A percentile compares a stretch with the other conserved stretches of the same genome.
Conservation (phyloP, 2,888 invertebrate species). For the Eupithecia vulgata region DNA sequence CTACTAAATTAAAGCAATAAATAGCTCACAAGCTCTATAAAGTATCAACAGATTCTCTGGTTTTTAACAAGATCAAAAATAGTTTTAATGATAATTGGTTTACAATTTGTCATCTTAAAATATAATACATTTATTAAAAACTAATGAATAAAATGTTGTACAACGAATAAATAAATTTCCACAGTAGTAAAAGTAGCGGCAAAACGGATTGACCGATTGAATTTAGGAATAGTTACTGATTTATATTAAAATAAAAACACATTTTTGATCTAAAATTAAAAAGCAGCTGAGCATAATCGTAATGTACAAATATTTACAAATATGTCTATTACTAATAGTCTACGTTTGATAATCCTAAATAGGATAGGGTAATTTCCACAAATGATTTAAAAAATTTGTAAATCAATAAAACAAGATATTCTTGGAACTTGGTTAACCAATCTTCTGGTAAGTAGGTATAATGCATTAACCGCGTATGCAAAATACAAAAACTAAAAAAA, state of each 20-base stretch:
- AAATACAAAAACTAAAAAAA: not conserved
- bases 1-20: slow-evolving; percentile 66
- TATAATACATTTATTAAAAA: not conserved
- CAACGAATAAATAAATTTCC: not conserved
- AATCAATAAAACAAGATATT: not conserved
- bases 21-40: slow-evolving; percentile 68
- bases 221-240: not conserved
- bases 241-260: not conserved
- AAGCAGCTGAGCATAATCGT: not conserved
- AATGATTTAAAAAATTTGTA: not conserved
- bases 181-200: not conserved
- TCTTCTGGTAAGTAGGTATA: not conserved
- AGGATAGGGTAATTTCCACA: not conserved
- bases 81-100: not conserved
- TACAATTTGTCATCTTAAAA: not conserved
- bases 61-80: slow-evolving; percentile 7
- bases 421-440: not conserved
- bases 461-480: not conserved
- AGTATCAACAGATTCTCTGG: slow-evolving; percentile 61
- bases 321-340: slow-evolving; percentile 6
- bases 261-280: slow-evolving; percentile 3
- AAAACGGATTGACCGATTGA: not conserved
- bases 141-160: not conserved
- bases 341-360: not conserved
- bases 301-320: not conserved